Base-by-base conservation (phyloP, 2,888 invertebrate genomes). In the Lepidochitona cinerea region DNA sequence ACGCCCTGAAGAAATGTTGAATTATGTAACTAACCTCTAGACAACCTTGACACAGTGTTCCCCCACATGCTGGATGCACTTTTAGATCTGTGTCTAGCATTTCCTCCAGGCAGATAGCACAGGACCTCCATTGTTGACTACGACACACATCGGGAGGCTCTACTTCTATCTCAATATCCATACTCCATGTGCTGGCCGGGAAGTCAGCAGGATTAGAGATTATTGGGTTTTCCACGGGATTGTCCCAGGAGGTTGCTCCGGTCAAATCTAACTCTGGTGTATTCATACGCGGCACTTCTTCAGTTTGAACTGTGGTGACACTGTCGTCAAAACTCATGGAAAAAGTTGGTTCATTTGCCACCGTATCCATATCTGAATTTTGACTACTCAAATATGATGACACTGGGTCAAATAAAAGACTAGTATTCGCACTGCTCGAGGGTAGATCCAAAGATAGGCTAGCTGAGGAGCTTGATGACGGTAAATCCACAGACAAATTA, bases 81-180 rank as follows among this genome's bases (percentile, higher is more conserved):
- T 92, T 92, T 70, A 93, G 88, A 73, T 93, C 92, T 33, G 90
- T 89, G 75, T 90, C 89, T 32, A 92, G 91, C 83, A 92, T 90
- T 75, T 93, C 93, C 79, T 94, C 93, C 65, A 94, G 89, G 80
- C 94, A 94, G 78, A 94, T 93, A 59, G 92, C 92, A 87, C 94
- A 94, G 2, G 87, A 85, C 75, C 85, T 85, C 89, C 89, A 90
- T 73, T 87, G 85, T 53, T 83, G 82, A 18, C 77, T 71, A 23
- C 18, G 9, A 32, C n/a, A 35, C 14, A 29, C 29, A 18, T 36
- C 37, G 1, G 59, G 59, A 4, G 59, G 59, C 29, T 23, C 4
- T 4, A 59, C 23, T 18, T 41, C 9, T 35, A 18, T 35, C 49
- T 9, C 49, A 23, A 26, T 41, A 29, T 66, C 66, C 37, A 66